Evolutionary conservation across 2,113 vertebrate species (phyloP), one percentile per base, ranked within the genome.

Genomic region (Pardalotus punctatus): DNA sequence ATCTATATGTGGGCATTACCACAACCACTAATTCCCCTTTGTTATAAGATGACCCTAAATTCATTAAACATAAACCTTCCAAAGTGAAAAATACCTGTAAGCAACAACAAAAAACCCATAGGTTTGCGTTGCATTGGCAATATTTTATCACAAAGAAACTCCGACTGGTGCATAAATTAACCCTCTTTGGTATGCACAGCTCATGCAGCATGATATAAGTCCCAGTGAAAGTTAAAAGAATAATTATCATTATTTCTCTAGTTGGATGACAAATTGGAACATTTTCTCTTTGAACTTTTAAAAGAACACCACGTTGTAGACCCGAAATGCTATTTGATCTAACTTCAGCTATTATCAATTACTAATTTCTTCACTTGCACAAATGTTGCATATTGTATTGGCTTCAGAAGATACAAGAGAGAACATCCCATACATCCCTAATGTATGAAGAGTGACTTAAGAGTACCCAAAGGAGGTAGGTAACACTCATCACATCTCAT

Each of bases 211-310:
- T 76, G 94, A 92, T 90, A 83, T 53, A 95, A 96, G 81, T 95
- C 97, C 93, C 70, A 88, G 86, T 79, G 82, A 85, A 96, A 96
- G 96, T 95, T 96, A 95, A 95, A 90, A 96, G 92, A 97, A 96
- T 97, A 97, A 97, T 97, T 97, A 96, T 84, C 84, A 69, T 96
- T 96, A 95, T 94, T 97, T 96, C 81, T 90, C 76, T 77, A 96
- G 96, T 90, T 3, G 0, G 58, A 89, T 96, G 92, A 97, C 95
- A 96, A 95, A 97, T 91, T 94, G 92, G 93, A 96, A 96, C 93
- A 96, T 81, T 96, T 94, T 95, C 22, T 45, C 84, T 96, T 91
- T 94, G 93, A 96, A 96, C 82, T 93, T 94, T 93, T 82, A 88
- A 94, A 97, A 95, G 93, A 96, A 87, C 92, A 96, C 78, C 42